Conservation (phyloP, 1,140 invertebrate species). For the Euwallacea fornicatus region DNA sequence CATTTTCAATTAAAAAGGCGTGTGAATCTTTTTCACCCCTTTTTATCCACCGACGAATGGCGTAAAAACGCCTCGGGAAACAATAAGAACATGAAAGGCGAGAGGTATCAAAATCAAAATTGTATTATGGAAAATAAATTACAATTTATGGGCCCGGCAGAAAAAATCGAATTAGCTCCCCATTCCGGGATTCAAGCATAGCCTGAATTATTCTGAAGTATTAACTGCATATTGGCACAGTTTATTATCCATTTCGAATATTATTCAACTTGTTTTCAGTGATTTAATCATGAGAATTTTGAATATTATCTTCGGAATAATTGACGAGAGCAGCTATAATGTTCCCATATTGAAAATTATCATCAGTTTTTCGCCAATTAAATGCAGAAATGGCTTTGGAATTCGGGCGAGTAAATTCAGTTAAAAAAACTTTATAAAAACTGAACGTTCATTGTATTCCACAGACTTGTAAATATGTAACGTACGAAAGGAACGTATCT, state of each 20-base stretch:
- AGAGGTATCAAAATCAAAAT: conserved; percentile 1
- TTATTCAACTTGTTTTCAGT: not conserved
- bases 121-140: conserved; percentile 1
- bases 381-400: too few species aligned
- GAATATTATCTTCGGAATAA: too few species aligned
- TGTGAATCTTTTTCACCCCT: conserved; percentile 4
- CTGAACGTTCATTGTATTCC: too few species aligned
- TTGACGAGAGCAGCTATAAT: too few species aligned
- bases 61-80: conserved; percentile 3
- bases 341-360: too few species aligned
- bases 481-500: too few species aligned
- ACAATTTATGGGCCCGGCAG: not conserved
- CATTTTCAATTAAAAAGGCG: conserved; percentile 6
- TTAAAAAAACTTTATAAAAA: too few species aligned
- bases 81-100: not conserved
- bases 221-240: not conserved
- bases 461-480: too few species aligned
- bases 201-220: conserved; percentile 2
- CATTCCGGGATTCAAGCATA: not conserved
- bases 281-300: too few species aligned
- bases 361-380: too few species aligned
- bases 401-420: too few species aligned
- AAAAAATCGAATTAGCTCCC: conserved; percentile 4
- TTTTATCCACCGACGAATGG: not conserved
- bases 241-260: not conserved